Evolutionary conservation across 2,113 vertebrate genomes (phyloP).

Genomic region (Tautogolabrus adspersus): DNA sequence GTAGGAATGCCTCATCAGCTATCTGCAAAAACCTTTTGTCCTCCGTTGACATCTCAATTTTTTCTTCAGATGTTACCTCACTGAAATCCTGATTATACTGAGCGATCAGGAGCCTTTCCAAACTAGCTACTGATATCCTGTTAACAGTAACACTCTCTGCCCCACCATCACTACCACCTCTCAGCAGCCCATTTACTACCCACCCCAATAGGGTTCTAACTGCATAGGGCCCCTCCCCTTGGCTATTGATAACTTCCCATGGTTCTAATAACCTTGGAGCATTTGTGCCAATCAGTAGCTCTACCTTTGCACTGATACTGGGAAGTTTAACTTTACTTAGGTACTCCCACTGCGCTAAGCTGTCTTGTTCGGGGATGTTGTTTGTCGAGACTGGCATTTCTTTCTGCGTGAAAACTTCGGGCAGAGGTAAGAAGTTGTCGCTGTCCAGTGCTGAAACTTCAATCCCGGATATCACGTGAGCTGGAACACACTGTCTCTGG

Average conservation of each 20-base stretch:
- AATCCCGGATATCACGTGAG: no score
- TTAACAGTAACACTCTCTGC: neutral
- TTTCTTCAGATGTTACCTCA: neutral
- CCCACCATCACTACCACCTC: no score
- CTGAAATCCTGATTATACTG: neutral
- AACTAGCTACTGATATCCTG: neutral
- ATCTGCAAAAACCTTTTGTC: neutral
- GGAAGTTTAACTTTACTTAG: no score
- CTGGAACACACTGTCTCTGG: no score
- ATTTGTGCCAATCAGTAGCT: neutral
- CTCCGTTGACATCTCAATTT: neutral
- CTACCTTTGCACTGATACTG: neutral
- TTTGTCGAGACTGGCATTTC: no score
- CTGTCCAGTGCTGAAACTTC: no score
- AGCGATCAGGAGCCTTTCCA: neutral
- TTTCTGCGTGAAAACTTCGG: no score
- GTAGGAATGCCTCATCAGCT: neutral
- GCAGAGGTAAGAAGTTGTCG: no score
- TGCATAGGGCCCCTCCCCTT: neutral
- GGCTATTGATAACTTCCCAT: neutral
- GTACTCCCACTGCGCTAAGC: no score
- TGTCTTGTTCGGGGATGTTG: no score
- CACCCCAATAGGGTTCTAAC: neutral
- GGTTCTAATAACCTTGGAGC: neutral
- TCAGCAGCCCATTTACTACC: neutral